Conservation (phyloP, 2,888 invertebrate genomes). For the Noctua comes region DNA sequence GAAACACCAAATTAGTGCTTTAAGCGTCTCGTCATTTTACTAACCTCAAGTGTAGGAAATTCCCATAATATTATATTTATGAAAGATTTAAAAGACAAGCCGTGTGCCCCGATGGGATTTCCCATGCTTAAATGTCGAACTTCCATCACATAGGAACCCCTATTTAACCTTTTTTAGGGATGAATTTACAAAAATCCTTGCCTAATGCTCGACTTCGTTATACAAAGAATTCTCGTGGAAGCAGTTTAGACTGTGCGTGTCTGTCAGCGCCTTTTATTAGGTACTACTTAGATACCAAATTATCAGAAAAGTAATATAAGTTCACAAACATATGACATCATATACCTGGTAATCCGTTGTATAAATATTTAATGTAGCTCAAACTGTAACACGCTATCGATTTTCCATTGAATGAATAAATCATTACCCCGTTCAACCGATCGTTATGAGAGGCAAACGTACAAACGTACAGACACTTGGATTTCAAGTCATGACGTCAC, state of each 20-base stretch:
- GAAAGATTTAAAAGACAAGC: not conserved
- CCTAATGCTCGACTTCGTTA: not conserved
- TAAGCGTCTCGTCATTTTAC: slow-evolving; percentile 10
- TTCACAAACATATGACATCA: slow-evolving; percentile 14
- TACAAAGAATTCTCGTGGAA: not conserved
- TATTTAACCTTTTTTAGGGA: not conserved
- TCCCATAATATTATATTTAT: not conserved
- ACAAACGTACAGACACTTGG: slow-evolving; percentile 1
- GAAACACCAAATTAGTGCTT: slow-evolving; percentile 12
- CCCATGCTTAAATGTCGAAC: not conserved
- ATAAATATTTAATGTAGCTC: slow-evolving; percentile 31
- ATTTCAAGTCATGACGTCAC: slow-evolving; percentile 15
- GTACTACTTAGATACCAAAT: not conserved
- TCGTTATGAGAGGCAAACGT: not conserved
- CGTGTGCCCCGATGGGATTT: too few relatives aligned
- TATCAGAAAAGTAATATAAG: not conserved
- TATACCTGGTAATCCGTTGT: slow-evolving; percentile 1
- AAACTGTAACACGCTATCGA: slow-evolving; percentile 30
- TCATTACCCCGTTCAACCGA: not conserved
- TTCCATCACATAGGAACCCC: not conserved
- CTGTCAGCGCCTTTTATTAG: not conserved
- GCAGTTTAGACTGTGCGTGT: not conserved
- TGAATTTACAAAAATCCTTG: not conserved
- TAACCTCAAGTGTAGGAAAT: not conserved
- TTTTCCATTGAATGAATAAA: slow-evolving; percentile 45